Percentiles rank a stretch among this genome's conserved stretches.
These are phyloP conservation scores for Pachyrhynchus sulphureomaculatus DNA, from an alignment of 1,140 invertebrate genomes.

Conservation along the genomic window DNA sequence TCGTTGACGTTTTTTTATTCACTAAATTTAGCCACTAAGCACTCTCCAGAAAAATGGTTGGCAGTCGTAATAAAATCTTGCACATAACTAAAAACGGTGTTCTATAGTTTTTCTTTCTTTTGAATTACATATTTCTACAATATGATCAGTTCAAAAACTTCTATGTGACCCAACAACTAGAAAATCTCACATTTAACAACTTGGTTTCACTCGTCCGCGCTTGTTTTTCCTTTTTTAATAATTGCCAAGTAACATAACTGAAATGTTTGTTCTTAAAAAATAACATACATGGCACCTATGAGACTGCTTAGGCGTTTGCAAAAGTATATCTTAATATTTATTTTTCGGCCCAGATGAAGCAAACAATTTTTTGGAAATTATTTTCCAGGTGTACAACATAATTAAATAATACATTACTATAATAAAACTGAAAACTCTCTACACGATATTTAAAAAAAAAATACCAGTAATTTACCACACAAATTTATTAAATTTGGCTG, in stretches of 20 bases:
- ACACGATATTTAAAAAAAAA: too few relatives aligned
- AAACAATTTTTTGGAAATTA: conserved; percentile 1
- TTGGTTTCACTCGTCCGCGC: conserved; percentile 36
- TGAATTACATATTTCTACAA: conserved; percentile 17
- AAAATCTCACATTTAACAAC: conserved; percentile 46
- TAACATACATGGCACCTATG: conserved; percentile 4
- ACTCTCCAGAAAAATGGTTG: conserved; percentile 37
- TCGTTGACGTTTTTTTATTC: conserved; percentile 45
- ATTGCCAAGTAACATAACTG: conserved; percentile 23
- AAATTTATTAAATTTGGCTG: too few relatives aligned
- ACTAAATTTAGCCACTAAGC: conserved; percentile 45
- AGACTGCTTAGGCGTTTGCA: conserved; percentile 43
- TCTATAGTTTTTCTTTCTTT: conserved; percentile 19
- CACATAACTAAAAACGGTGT: conserved; percentile 43
- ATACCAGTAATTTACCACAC: too few relatives aligned
- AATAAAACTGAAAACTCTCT: too few relatives aligned
- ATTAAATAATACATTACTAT: too few relatives aligned
- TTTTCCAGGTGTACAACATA: too few relatives aligned
- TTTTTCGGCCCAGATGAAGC: neutral
- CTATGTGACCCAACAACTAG: conserved; percentile 45
- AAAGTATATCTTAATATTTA: conserved; percentile 36
- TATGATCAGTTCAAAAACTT: conserved; percentile 31
- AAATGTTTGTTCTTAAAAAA: neutral
- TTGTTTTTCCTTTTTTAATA: conserved; percentile 12
- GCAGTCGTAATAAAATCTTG: conserved; percentile 45